Evolutionary conservation across 2,888 invertebrate genomes (phyloP), one percentile per base, ranked within the genome.

Genomic region (Drosophila dives): DNA sequence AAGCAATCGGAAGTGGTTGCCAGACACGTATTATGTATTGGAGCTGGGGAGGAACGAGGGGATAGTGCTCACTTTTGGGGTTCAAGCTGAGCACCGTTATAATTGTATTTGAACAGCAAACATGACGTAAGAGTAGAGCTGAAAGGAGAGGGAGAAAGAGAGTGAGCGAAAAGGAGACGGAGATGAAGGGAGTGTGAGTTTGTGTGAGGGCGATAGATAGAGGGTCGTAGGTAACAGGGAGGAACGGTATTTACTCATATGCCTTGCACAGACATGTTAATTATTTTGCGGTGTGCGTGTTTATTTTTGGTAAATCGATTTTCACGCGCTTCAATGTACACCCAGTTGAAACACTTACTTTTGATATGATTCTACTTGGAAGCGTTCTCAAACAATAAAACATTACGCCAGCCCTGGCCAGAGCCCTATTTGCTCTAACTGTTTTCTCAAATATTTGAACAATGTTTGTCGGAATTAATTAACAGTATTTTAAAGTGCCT

Each of bases 391-490:
- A 78, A 80, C 54, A 78, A 72, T 60, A 65, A 64, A 71, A 67
- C 54, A 55, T 33, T 59, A 60, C 53, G 40, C 12, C 48, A 54
- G 36, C 23, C 33, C 23, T 40, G 20, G 20, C 1, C n/a, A 40
- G 34, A 17, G 48, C 48, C 38, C 11, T 73, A 70, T 72, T 72
- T 72, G 67, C 45, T 60, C 50, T 49, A 51, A 59, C 74, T 68
- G 72, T 87, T 69, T 72, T 62, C 66, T 38, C 76, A 86, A 90
- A 86, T 86, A 86, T 86, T 86, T 86, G 76, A 77, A 67, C 85
- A 87, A 75, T 89, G 81, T 81, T 89, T 90, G 87, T 81, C 89
- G 77, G 87, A 86, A 90, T 90, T 86, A 86, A 86, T 86, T 90
- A 90, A 86, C 81, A 89, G 74, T 70, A 71, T 75, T 79, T 72